Conservation (phyloP, 2,888 invertebrate species). For the Macrophya alboannulata region DNA sequence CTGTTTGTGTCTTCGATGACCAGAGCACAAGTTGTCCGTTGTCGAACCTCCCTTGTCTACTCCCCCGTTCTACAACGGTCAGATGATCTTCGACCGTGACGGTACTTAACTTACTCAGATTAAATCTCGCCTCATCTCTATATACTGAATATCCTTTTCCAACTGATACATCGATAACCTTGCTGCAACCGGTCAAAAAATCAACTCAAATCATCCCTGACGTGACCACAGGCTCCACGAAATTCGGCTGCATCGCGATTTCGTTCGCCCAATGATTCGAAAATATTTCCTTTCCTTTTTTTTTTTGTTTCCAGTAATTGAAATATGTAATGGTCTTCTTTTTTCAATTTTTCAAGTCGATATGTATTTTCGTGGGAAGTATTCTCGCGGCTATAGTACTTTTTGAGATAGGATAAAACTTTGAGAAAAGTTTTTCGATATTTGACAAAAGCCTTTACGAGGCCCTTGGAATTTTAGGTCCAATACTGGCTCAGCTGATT, state of each 20-base stretch:
- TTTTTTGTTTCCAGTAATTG: neutral
- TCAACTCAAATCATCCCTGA: neutral
- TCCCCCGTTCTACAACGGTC: slow-evolving; percentile 31
- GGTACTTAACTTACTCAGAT: slow-evolving; percentile 54
- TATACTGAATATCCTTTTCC: slow-evolving; percentile 34
- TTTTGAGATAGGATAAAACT: neutral
- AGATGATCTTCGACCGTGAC: slow-evolving; percentile 51
- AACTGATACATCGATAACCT: slow-evolving; percentile 39
- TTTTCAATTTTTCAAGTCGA: neutral
- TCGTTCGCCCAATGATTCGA: neutral
- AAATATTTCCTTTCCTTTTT: neutral
- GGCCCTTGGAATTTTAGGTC: slow-evolving; percentile 25
- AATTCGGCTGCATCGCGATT: neutral
- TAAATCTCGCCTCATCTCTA: slow-evolving; percentile 42
- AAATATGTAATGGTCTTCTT: neutral
- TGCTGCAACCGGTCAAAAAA: neutral
- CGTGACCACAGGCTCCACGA: neutral
- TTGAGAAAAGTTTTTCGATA: slow-evolving; percentile 7
- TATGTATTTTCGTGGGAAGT: neutral
- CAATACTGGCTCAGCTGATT: slow-evolving; percentile 59
- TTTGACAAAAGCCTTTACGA: slow-evolving; percentile 14
- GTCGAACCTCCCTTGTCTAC: slow-evolving; percentile 14
- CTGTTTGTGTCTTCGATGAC: slow-evolving; percentile 53
- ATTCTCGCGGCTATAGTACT: neutral
- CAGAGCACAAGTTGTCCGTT: slow-evolving; percentile 28